Evolutionary conservation across 2,113 vertebrate species (phyloP), one percentile per base, ranked within the genome.

Genomic region (Semicossyphus pulcher): DNA sequence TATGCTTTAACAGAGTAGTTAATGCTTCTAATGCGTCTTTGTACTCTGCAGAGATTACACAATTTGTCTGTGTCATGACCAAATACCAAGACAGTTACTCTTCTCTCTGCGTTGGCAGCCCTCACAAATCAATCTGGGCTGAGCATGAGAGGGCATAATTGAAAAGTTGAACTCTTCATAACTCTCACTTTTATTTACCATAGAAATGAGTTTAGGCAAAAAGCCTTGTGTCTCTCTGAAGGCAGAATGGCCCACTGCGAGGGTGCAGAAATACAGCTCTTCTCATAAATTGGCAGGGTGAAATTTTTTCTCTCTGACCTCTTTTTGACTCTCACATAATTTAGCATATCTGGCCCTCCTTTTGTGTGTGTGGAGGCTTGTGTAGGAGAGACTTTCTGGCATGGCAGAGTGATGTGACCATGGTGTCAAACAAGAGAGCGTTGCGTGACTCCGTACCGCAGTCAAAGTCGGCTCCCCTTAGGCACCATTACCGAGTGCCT

Each of bases 261-360:
- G 48, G 48, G n/a, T 18, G 2, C 25, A 74, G 49, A 59, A 69
- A 69, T 47, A 26, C 49, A 64, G 18, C 31, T 62, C 25, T 51
- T 65, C 29, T 76, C 26, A 49, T 44, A 78, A 51, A 72, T 60
- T 79, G 37, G n/a, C 53, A 21, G 4, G 9, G 45, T 47, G 37
- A 56, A 72, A 34, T 23, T 10, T 25, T 53, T 34, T 79, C 62
- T 71, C 14, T 0, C 47, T 73, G 76, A 88, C 71, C 78, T 64
- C 52, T 53, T 80, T 83, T 70, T 80, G 77, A 83, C 60, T 45
- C 72, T 54, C 31, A 15, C 64, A 76, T 73, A 52, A 62, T 63
- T 86, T 71, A 52, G 21, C 32, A 72, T 78, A 52, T 72, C 25
- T 67, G 23, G 3, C 14, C 25, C 21, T 20, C 36, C n/a, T 23